These are phyloP conservation scores for Delphinus delphis DNA, from an alignment of 2,113 vertebrate genomes.

Conservation along the genomic window DNA sequence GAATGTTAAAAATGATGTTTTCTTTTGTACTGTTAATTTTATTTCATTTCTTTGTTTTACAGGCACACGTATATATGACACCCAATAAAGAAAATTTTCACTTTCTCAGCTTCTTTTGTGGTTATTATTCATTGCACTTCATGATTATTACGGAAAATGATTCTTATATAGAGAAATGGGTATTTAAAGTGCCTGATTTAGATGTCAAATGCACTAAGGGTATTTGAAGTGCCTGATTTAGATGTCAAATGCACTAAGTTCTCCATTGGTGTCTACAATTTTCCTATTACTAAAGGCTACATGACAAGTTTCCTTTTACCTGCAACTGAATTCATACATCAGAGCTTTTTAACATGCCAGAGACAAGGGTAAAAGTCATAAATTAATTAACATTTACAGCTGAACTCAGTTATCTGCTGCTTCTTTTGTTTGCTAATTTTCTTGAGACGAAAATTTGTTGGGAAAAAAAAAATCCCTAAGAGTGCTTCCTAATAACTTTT, in stretches of 20 bases:
- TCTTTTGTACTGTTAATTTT: background rate
- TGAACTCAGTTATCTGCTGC: background rate
- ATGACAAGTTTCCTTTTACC: background rate
- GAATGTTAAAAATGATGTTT: background rate
- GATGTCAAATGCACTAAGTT: background rate
- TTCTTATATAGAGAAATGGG: background rate
- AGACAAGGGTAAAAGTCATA: background rate
- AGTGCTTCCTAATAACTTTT: background rate
- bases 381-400: constrained; percentile 36
- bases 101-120: background rate
- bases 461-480: no score
- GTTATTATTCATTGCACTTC: background rate
- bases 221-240: background rate
- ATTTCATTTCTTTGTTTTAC: background rate
- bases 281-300: background rate
- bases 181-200: background rate
- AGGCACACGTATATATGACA: background rate
- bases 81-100: background rate
- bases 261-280: background rate
- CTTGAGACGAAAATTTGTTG: background rate
- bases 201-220: background rate
- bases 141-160: background rate
- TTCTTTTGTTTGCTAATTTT: constrained; percentile 27
- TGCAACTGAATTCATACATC: background rate
- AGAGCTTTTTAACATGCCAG: background rate